Conservation (phyloP, 2,888 invertebrate genomes). For the Autographa pulchrina region DNA sequence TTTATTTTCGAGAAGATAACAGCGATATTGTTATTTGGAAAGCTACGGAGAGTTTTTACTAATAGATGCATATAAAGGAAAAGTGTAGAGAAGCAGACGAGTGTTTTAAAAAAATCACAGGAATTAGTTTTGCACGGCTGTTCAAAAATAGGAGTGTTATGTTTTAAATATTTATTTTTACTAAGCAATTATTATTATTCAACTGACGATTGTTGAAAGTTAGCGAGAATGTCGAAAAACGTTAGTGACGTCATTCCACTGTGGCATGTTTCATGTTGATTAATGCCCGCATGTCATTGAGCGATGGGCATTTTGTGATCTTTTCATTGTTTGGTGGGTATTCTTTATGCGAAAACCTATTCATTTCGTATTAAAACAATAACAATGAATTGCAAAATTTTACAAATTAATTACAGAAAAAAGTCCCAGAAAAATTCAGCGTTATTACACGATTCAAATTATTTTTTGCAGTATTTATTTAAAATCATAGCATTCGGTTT, state of each 20-base stretch:
- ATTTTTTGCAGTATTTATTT: neutral
- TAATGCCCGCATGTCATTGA: slow-evolving; percentile 1
- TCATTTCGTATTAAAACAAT: neutral
- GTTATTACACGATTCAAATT: neutral
- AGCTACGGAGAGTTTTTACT: too few relatives aligned
- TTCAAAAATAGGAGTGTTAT: too few relatives aligned
- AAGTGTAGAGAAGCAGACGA: too few relatives aligned
- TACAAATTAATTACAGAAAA: neutral
- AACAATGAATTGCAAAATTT: neutral
- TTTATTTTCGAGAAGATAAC: neutral
- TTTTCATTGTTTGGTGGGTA: neutral
- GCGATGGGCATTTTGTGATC: slow-evolving; percentile 5
- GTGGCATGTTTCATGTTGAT: slow-evolving; percentile 2
- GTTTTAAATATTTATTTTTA: neutral
- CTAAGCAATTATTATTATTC: neutral
- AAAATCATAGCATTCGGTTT: neutral
- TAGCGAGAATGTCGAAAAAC: neutral
- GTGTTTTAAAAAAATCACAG: too few relatives aligned
- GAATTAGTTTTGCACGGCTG: too few relatives aligned
- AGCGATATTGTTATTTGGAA: too few relatives aligned
- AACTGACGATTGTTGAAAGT: slow-evolving; percentile 1
- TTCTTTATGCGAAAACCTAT: neutral
- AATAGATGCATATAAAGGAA: too few relatives aligned
- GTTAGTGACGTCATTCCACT: neutral
- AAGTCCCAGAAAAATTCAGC: neutral